Conservation (phyloP, 2,113 vertebrate genomes). For the Callaeas wilsoni region DNA sequence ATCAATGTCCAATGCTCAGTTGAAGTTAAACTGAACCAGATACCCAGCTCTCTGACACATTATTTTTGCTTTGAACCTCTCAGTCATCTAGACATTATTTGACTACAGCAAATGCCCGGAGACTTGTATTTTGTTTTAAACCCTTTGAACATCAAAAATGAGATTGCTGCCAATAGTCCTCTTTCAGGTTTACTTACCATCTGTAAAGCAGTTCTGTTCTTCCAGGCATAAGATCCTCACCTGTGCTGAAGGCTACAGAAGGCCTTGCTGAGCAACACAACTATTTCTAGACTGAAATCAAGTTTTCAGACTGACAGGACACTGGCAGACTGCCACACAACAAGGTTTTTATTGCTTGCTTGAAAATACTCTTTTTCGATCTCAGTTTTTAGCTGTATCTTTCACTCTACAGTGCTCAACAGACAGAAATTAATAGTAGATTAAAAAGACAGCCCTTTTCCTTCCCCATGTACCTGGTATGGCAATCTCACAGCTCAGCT, state of each 20-base stretch:
- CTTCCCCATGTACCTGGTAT: accelerated
- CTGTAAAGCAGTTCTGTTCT: neutral
- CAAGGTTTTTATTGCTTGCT: neutral
- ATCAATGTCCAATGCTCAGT: neutral
- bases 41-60: neutral
- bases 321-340: neutral
- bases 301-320: neutral
- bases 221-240: neutral
- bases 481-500: neutral
- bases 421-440: neutral
- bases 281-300: neutral
- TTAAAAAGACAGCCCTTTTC: neutral
- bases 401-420: neutral
- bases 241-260: neutral
- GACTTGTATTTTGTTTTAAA: neutral
- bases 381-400: neutral
- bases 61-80: neutral
- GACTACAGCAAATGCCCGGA: neutral
- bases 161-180: neutral
- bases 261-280: neutral
- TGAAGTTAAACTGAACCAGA: neutral
- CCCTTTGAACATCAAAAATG: neutral
- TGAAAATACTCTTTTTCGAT: neutral
- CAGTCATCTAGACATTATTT: neutral
- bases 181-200: neutral